A percentile compares a stretch with the other conserved stretches of the same genome.
Conservation (phyloP, 2,888 invertebrate species). For the Apantesis nais region DNA sequence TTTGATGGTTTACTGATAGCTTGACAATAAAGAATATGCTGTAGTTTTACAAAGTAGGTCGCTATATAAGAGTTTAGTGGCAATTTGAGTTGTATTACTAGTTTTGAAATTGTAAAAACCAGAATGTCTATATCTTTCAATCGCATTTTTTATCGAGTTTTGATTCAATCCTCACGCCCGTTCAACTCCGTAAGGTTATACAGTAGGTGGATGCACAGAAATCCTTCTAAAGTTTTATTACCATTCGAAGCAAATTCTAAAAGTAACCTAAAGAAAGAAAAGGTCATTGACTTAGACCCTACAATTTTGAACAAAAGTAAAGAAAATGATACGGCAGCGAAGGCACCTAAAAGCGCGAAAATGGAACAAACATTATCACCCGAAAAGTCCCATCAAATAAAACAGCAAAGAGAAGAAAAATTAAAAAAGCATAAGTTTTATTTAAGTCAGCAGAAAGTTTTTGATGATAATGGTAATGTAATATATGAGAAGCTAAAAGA, state of each 20-base stretch:
- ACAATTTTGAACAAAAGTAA: conserved; percentile 51
- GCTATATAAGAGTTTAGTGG: neutral
- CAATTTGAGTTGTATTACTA: neutral
- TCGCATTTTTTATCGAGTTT: conserved; percentile 46
- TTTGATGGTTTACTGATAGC: neutral
- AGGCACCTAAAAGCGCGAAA: conserved; percentile 20
- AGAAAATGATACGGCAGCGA: conserved; percentile 24
- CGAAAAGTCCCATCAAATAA: conserved; percentile 59
- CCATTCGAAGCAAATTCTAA: conserved; percentile 71
- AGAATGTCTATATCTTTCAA: conserved; percentile 54
- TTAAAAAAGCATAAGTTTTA: conserved; percentile 66
- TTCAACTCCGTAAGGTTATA: conserved; percentile 62
- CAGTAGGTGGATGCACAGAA: conserved; percentile 82
- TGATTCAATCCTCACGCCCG: conserved; percentile 39
- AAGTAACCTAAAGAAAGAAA: conserved; percentile 69
- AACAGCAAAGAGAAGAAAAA: conserved; percentile 62
- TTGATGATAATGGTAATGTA: conserved; percentile 83
- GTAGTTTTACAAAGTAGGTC: neutral
- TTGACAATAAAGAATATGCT: neutral
- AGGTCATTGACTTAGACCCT: conserved; percentile 68
- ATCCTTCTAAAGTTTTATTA: conserved; percentile 80
- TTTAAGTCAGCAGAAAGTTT: conserved; percentile 75
- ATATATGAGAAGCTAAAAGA: conserved; percentile 87
- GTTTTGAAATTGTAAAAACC: neutral
- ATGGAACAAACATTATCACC: conserved; percentile 26